Evolutionary conservation across 2,797 vertebrate genomes (phyloP), one percentile per base, ranked within the genome.

Genomic region (Caiman crocodilus): DNA sequence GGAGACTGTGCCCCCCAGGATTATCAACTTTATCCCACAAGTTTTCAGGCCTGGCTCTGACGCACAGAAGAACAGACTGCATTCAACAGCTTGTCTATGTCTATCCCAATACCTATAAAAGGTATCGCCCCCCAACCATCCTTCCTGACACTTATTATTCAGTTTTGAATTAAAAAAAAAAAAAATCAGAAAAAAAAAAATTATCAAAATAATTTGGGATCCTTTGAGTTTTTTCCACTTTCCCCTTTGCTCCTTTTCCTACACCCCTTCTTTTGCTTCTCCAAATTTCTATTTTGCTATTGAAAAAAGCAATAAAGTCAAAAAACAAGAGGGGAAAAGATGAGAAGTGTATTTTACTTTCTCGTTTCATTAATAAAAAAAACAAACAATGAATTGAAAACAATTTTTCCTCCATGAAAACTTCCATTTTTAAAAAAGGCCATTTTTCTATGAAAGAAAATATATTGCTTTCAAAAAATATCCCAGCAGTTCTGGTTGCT

Each of bases 351-450:
- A 12, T 69, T 79, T 60, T 56, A 61, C 80, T 59, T 79, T 50
- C 16, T 10, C 26, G 81, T 61, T 65, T 5, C 55, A 84, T 78
- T 58, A 57, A 84, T 93, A 90, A 90, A 26, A 94, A 50, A 10
- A 50, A 50, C 7, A 42, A 42, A n/a, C 67, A 73, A 79, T 13
- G 85, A 18, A 91, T 42, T 35, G 11, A 86, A 85, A 10, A 3
- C 11, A 81, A 7, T 56, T 16, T 73, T 55, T 90, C 63, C 20
- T 13, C 17, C 14, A 30, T 35, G 91, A 59, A 86, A 79, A 30
- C 2, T 60, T 23, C n/a, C 6, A 2, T 2, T 79, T 84, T 93
- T 35, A 23, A 82, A 90, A 90, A 65, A 25, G 26, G 25, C 17
- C 21, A 1, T 50, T 42, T 7, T 7, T 57, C 3, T 2, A n/a